Evolutionary conservation across 2,888 invertebrate genomes (phyloP), one percentile per base, ranked within the genome.

Genomic region (Caenorhabditis macrosperma): DNA sequence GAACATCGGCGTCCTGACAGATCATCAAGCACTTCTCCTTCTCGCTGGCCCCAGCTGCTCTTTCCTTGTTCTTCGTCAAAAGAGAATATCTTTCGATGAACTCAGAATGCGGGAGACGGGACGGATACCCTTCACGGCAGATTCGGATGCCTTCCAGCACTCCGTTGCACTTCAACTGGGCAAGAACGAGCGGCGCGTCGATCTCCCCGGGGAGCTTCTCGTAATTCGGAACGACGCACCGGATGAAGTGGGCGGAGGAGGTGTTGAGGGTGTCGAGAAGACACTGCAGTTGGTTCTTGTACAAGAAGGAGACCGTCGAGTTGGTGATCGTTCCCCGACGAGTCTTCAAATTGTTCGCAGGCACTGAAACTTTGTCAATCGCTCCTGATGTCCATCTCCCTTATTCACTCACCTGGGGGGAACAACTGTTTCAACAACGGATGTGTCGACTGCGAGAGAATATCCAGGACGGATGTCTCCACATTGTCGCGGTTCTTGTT

Each of bases 111-210:
- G 96, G 94, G 95, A 99, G 96, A 93, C 98, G 95, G 95, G 98
- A 98, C 94, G 99, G 99, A 95, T 98, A 99, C 92, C 99, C 98
- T 84, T 92, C 92, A 93, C 98, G 95, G 93, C 98, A 99, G 94
- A 99, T 99, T 96, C 99, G 96, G 94, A 99, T 99, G 93, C 98
- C 99, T 94, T 99, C 99, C 94, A 99, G 95, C 93, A 99, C 99
- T 95, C 99, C 99, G 94, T 99, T 99, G 95, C 99, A 87, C 88
- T 82, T 80, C 54, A 90, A 64, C 63, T 90, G 90, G 33, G 89
- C 82, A 57, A 90, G 77, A 15, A 88, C 85, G 20, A 90, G 71
- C 0, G 86, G 83, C 4, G 85, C 87, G 76, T 88, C 83, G 48
- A 90, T 75, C 48, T 79, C 80, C 20, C 87, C 87, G 2, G 90